Evolutionary conservation across 2,797 vertebrate species (phyloP), one percentile per base, ranked within the genome.

Genomic region (Peromyscus attwateri): DNA sequence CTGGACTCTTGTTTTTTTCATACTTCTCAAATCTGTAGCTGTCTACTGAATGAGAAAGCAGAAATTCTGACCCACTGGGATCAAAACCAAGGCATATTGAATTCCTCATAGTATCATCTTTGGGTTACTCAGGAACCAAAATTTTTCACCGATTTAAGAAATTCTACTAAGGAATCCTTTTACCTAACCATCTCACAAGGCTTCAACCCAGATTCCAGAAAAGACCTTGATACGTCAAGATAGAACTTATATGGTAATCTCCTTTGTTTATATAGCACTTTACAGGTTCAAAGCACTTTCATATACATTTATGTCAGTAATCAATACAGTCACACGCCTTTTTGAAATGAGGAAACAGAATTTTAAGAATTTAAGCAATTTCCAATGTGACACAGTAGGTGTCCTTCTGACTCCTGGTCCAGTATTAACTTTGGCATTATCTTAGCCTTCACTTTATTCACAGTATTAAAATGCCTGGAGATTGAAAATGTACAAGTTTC

Each of bases 61-160:
- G 60, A 94, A 82, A 93, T 52, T 97, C 85, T 96, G 89, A 92
- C 96, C 81, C 55, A 17, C 9, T 95, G 92, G 87, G 84, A 97
- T 93, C 83, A 84, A 97, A 93, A 88, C 95, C 92, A 92, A 96
- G 97, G 71, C 95, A 94, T 91, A 96, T 83, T 91, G 89, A 97
- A 95, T 92, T 97, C 92, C 62, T 95, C 92, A 80, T 89, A 95
- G 79, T 94, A 95, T 94, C 95, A 62, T 96, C 82, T 97, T 95
- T 97, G 91, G 96, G 91, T 97, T 97, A 97, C 97, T 97, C 97
- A 97, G 97, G 97, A 97, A 97, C 92, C 97, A 97, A 96, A 95
- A 95, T 92, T 95, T 96, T 89, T 92, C 55, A 94, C 94, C 96
- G 87, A 97, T 95, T 43, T 96, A 94, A 97, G 97, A 96, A 95